phyloP scores from a whole-genome alignment of 2,113 vertebrate genomes.

The Indri indri region DNA sequence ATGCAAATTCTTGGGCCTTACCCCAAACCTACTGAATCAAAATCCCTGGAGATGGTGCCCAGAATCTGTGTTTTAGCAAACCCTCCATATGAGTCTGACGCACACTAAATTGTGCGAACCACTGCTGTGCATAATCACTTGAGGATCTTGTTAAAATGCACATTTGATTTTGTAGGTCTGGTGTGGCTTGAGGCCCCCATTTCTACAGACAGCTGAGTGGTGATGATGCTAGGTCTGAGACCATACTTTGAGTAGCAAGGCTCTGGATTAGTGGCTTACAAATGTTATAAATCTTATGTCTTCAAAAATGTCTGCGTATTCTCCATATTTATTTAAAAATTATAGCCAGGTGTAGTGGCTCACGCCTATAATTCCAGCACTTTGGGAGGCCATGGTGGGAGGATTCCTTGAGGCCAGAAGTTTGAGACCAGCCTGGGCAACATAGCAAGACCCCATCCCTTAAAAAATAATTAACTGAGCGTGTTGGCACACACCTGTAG shows the following conservation, averaged over 20 bases:
- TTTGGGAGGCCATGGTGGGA: too few relatives aligned
- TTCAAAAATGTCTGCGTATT: conserved; percentile 4
- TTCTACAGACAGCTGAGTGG: not conserved
- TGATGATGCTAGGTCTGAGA: not conserved
- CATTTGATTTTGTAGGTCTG: not conserved
- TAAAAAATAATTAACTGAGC: too few relatives aligned
- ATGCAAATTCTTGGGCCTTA: not conserved
- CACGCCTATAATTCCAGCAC: too few relatives aligned
- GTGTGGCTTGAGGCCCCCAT: not conserved
- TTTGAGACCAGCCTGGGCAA: too few relatives aligned
- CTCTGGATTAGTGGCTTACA: not conserved
- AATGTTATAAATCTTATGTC: not conserved
- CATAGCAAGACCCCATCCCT: too few relatives aligned
- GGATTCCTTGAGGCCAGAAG: too few relatives aligned
- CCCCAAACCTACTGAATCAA: not conserved
- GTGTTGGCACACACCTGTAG: too few relatives aligned
- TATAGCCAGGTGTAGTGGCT: too few relatives aligned
- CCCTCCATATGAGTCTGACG: not conserved
- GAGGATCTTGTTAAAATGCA: not conserved
- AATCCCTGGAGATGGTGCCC: not conserved
- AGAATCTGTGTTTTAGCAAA: conserved; percentile 3
- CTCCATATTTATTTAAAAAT: not conserved
- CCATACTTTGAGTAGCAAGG: not conserved
- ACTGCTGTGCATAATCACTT: not conserved
- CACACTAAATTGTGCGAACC: not conserved